A percentile compares a stretch with the other conserved stretches of the same genome.
Evolutionary conservation across 1,140 invertebrate genomes (phyloP).

Genomic region (Aphis gossypii): DNA sequence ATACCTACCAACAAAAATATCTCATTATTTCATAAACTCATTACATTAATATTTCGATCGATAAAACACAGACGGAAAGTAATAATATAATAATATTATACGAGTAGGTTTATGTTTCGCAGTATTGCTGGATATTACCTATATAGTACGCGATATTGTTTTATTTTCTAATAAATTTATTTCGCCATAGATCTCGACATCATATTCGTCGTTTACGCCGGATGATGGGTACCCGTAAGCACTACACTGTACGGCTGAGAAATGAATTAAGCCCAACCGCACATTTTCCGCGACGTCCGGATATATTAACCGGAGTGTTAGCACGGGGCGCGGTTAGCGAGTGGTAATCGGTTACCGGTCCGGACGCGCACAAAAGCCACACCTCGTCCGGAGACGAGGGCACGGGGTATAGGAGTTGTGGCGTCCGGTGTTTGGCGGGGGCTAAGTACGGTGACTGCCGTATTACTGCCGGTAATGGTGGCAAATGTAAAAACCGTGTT

Average conservation of each 20-base stretch:
- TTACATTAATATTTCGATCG: not conserved
- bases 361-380: not conserved
- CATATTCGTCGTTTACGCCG: not conserved
- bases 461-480: not conserved
- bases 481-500: conserved; percentile 50
- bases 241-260: not conserved
- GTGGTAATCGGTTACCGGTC: conserved; percentile 25
- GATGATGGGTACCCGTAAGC: not conserved
- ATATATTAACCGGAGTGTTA: not conserved
- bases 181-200: not conserved
- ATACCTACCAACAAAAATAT: not conserved
- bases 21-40: not conserved
- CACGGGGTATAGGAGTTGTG: not conserved
- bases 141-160: not conserved
- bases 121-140: not conserved
- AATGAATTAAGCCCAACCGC: not conserved
- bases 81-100: not conserved
- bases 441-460: not conserved
- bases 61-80: not conserved
- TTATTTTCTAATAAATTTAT: not conserved
- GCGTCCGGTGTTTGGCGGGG: not conserved
- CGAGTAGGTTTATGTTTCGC: too few species aligned
- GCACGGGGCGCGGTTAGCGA: not conserved
- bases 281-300: not conserved
- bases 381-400: too few species aligned